These are phyloP conservation scores for Drosophila greeni DNA, from an alignment of 2,888 invertebrate species.

Conservation along the genomic window DNA sequence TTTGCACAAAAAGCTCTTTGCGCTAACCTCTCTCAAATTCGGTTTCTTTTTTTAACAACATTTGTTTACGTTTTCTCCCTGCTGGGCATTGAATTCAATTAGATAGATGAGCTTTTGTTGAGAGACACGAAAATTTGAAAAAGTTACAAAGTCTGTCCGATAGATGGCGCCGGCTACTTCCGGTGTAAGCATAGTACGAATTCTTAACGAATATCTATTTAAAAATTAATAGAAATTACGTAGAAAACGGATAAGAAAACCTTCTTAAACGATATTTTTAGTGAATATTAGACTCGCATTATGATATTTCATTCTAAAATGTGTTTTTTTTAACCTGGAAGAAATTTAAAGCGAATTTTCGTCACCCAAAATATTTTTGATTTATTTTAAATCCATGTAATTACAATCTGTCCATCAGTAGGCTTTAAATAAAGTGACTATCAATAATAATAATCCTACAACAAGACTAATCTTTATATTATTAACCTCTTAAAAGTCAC, in stretches of 20 bases:
- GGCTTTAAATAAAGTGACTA: too few species aligned
- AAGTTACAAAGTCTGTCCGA: neutral
- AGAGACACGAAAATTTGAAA: slow-evolving; percentile 7
- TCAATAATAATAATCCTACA: neutral
- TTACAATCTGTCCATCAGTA: too few species aligned
- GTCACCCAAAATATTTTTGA: too few species aligned
- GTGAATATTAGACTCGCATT: neutral
- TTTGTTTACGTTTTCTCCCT: slow-evolving; percentile 38
- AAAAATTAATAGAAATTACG: too few species aligned
- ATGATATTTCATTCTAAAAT: neutral
- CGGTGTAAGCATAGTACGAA: neutral
- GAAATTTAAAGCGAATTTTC: too few species aligned
- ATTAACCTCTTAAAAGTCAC: neutral
- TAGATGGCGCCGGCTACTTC: slow-evolving; percentile 20
- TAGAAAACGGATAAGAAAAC: too few species aligned
- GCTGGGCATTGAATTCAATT: slow-evolving; percentile 17
- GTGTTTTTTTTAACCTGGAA: too few species aligned
- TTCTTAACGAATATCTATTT: neutral
- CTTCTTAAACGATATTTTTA: too few species aligned
- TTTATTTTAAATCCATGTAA: neutral
- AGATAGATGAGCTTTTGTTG: slow-evolving; percentile 11
- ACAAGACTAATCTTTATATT: neutral
- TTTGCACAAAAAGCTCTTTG: slow-evolving; percentile 38
- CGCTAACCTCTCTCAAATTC: slow-evolving; percentile 12
- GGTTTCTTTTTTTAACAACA: slow-evolving; percentile 6